A percentile compares a stretch with the other conserved stretches of the same genome.
phyloP scores from a whole-genome alignment of 1,140 invertebrate species.

The Onthophagus taurus region DNA sequence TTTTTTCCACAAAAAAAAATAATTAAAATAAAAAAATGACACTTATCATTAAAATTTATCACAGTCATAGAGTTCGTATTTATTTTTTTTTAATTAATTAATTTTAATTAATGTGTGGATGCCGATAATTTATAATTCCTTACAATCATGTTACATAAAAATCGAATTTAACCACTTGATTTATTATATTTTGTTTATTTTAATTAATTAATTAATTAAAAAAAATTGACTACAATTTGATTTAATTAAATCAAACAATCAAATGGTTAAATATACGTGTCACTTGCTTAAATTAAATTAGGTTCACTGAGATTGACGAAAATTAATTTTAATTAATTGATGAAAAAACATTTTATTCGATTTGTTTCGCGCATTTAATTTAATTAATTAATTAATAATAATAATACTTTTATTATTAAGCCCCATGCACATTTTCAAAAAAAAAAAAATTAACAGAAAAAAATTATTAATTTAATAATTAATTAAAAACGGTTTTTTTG shows the following conservation, averaged over 20 bases:
- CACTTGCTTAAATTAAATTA: no score
- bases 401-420: not conserved
- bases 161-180: not conserved
- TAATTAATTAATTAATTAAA: not conserved
- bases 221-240: not conserved
- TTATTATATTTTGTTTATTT: not conserved
- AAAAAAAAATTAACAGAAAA: not conserved
- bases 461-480: constrained; percentile 2
- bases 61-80: constrained; percentile 22
- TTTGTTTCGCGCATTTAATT: not conserved
- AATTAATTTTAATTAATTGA: no score
- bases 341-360: no score
- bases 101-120: constrained; percentile 8
- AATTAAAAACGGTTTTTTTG: no score
- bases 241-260: not conserved
- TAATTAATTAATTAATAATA: not conserved
- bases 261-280: not conserved
- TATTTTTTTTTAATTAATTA: constrained; percentile 12
- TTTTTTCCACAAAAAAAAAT: constrained; percentile 2
- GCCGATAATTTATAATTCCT: constrained; percentile 11
- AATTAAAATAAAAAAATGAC: constrained; percentile 4
- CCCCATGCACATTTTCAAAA: not conserved
- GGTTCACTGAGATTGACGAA: no score
- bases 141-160: constrained; percentile 3
- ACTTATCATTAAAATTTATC: constrained; percentile 16